phyloP scores from a whole-genome alignment of 2,888 invertebrate species.

The Tiliacea citrago region DNA sequence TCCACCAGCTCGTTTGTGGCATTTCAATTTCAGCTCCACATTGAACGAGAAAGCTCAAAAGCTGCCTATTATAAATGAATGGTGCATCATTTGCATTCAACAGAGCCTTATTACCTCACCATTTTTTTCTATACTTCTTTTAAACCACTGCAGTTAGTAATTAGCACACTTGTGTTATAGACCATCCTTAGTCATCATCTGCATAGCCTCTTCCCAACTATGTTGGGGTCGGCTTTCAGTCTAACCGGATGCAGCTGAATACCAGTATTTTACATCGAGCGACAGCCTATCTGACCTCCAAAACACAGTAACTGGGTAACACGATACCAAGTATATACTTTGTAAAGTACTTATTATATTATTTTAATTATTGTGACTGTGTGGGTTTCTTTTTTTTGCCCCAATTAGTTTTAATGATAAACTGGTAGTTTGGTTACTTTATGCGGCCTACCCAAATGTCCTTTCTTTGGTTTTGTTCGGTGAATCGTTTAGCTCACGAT shows the following conservation, averaged over 20 bases:
- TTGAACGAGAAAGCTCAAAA: neutral
- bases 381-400: too few relatives aligned
- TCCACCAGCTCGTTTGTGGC: neutral
- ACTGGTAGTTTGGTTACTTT: too few relatives aligned
- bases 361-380: too few relatives aligned
- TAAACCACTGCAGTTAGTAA: neutral
- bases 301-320: neutral
- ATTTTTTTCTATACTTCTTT: neutral
- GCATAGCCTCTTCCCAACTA: neutral
- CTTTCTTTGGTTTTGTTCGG: too few relatives aligned
- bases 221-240: neutral
- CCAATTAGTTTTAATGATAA: too few relatives aligned
- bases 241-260: neutral
- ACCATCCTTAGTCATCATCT: neutral
- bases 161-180: neutral
- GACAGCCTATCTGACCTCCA: neutral
- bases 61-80: neutral
- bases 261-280: too few relatives aligned
- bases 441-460: too few relatives aligned
- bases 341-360: too few relatives aligned
- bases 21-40: too few relatives aligned
- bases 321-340: neutral
- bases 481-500: too few relatives aligned
- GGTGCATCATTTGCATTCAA: constrained; percentile 8
- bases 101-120: neutral